Conservation (phyloP, 2,797 vertebrate species). For the Peromyscus eremicus region DNA sequence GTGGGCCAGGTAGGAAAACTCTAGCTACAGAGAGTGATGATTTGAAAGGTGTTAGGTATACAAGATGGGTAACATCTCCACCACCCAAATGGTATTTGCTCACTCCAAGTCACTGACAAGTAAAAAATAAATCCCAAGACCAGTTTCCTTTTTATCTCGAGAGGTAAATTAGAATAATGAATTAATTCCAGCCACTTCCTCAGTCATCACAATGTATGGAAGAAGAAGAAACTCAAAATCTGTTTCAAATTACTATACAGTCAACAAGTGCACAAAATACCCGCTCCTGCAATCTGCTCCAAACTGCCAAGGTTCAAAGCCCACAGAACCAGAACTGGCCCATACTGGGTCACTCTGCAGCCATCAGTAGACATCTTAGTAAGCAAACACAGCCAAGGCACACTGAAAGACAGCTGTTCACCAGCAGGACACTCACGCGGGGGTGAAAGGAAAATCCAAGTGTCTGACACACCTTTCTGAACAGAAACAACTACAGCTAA, state of each 20-base stretch:
- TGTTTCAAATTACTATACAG: background rate
- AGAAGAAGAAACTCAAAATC: conserved; percentile 54
- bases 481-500: background rate
- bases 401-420: background rate
- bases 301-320: conserved; percentile 50
- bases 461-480: background rate
- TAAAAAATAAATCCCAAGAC: background rate
- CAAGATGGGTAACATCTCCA: background rate
- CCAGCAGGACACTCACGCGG: background rate
- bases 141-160: conserved; percentile 41
- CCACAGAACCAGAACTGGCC: conserved; percentile 15
- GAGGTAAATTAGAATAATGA: conserved; percentile 41
- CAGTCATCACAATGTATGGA: conserved; percentile 15
- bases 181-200: conserved; percentile 42
- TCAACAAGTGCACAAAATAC: background rate
- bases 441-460: background rate
- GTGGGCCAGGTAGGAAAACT: no score
- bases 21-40: background rate
- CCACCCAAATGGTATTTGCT: background rate
- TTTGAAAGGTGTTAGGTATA: background rate
- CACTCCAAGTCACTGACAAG: background rate
- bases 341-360: background rate
- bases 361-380: background rate
- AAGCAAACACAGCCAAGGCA: background rate
- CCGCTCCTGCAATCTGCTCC: background rate